Evolutionary conservation across 2,888 invertebrate species (phyloP).

Genomic region (Zaprionus bogoriensis): DNA sequence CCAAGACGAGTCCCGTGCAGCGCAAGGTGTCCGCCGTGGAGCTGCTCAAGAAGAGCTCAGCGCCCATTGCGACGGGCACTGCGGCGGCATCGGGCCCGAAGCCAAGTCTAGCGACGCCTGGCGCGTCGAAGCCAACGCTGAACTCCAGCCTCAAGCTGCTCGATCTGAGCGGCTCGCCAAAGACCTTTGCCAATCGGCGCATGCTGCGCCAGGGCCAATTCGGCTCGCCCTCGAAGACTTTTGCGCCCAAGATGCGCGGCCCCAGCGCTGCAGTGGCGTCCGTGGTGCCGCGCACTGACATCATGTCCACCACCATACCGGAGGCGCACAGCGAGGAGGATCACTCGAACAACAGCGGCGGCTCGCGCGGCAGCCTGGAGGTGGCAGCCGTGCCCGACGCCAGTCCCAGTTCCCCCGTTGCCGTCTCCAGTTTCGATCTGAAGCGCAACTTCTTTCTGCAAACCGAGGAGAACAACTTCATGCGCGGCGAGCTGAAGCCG

Average conservation of each 20-base stretch:
- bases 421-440: constrained; percentile 76
- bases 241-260: constrained; percentile 85
- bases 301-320: constrained; percentile 92
- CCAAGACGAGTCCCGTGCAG: constrained; percentile 85
- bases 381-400: constrained; percentile 26
- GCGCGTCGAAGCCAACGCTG: constrained; percentile 57
- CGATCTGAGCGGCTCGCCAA: constrained; percentile 88
- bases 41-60: constrained; percentile 86
- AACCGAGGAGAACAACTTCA: constrained; percentile 83
- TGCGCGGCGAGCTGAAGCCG: constrained; percentile 81
- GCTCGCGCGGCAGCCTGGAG: constrained; percentile 84
- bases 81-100: constrained; percentile 21
- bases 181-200: constrained; percentile 87
- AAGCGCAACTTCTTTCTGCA: constrained; percentile 82
- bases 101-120: constrained; percentile 22
- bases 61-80: constrained; percentile 15
- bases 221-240: constrained; percentile 85
- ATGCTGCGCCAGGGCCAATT: constrained; percentile 84
- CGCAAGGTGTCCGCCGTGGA: constrained; percentile 90
- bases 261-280: constrained; percentile 80
- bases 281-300: constrained; percentile 86
- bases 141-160: constrained; percentile 86
- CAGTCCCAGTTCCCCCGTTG: constrained; percentile 35
- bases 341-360: constrained; percentile 86
- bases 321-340: constrained; percentile 92